Evolutionary conservation across 1,140 invertebrate species (phyloP).

Genomic region (Drosophila bocqueti): DNA sequence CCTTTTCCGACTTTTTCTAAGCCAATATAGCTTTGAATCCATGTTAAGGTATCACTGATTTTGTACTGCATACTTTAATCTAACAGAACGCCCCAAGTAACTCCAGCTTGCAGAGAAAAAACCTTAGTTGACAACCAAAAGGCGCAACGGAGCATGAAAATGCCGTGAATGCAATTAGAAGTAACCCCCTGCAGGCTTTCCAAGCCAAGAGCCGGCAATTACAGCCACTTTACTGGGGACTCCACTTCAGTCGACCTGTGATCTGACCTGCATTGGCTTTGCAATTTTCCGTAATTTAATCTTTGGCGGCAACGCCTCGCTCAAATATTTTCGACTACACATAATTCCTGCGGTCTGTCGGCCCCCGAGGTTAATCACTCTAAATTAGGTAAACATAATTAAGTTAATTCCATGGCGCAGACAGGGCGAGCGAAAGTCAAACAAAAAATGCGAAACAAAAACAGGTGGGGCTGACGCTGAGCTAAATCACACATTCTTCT

Average conservation of each 20-base stretch:
- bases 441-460: conserved; percentile 49
- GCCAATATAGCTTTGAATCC: background rate
- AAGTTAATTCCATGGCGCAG: conserved; percentile 68
- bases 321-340: conserved; percentile 34
- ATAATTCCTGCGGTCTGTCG: conserved; percentile 60
- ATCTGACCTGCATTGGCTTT: conserved; percentile 38
- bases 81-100: conserved; percentile 4
- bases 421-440: conserved; percentile 44
- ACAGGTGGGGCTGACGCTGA: conserved; percentile 18
- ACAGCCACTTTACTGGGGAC: conserved; percentile 40
- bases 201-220: conserved; percentile 25
- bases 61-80: background rate
- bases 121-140: conserved; percentile 60
- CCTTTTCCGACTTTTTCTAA: background rate
- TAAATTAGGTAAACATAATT: conserved; percentile 84
- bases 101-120: conserved; percentile 14
- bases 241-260: conserved; percentile 16
- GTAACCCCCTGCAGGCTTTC: conserved; percentile 16
- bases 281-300: conserved; percentile 38
- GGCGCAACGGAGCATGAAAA: conserved; percentile 64
- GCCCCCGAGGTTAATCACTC: conserved; percentile 69
- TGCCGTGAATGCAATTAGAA: conserved; percentile 70
- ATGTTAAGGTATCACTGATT: background rate
- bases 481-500: conserved; percentile 54
- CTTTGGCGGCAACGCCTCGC: conserved; percentile 29